phyloP scores from a whole-genome alignment of 2,888 invertebrate genomes.

The Agonopterix heracliana region DNA sequence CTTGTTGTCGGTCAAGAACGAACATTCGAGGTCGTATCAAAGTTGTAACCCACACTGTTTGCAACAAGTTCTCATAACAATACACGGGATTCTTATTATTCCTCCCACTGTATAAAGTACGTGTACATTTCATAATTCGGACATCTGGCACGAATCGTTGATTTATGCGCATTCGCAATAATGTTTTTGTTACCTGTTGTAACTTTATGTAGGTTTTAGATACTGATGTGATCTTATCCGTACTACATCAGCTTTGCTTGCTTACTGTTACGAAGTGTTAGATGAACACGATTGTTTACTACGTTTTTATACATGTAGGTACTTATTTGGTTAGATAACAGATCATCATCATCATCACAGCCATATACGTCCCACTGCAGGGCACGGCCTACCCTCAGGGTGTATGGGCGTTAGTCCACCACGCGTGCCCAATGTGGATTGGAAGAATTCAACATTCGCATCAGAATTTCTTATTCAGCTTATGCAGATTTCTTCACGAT shows the following conservation, averaged over 20 bases:
- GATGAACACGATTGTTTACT: too few relatives aligned
- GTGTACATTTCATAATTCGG: constrained; percentile 39
- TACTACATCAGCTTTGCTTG: constrained; percentile 5
- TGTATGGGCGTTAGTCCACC: too few relatives aligned
- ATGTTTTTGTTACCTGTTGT: constrained; percentile 15
- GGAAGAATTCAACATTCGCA: too few relatives aligned
- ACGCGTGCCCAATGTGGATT: too few relatives aligned
- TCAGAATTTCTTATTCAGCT: too few relatives aligned
- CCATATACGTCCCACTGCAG: too few relatives aligned
- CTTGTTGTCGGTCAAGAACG: constrained; percentile 32
- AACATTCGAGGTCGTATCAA: constrained; percentile 12
- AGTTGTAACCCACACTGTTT: constrained; percentile 9
- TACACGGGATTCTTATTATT: constrained; percentile 9
- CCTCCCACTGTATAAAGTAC: neutral
- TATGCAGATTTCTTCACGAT: too few relatives aligned
- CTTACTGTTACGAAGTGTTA: constrained; percentile 1
- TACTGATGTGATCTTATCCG: constrained; percentile 6
- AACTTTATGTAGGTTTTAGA: neutral
- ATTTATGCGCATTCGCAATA: constrained; percentile 45
- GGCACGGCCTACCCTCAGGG: too few relatives aligned
- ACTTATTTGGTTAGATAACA: too few relatives aligned
- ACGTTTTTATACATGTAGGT: too few relatives aligned
- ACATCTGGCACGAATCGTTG: constrained; percentile 53
- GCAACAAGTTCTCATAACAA: constrained; percentile 12
- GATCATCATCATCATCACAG: too few relatives aligned